Evolutionary conservation across 2,113 vertebrate genomes (phyloP), one percentile per base, ranked within the genome.

Genomic region (Corythoichthys intestinalis): DNA sequence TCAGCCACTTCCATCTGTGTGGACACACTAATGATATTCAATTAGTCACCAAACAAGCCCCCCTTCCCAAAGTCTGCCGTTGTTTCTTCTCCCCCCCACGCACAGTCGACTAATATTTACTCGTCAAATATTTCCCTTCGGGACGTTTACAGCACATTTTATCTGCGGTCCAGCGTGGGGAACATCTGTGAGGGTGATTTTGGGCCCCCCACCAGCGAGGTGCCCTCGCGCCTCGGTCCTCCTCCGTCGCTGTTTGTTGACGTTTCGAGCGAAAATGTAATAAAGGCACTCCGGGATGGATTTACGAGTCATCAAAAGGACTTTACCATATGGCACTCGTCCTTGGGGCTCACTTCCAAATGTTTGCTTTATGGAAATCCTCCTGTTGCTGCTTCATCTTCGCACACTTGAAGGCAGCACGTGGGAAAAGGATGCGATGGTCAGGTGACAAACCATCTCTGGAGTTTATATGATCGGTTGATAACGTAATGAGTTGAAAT

Each of bases 11-110:
- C 86, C 90, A 91, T 91, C 89, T 91, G 86, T 91, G 76, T 91
- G 90, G 92, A 93, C 90, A 89, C 87, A 89, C 92, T 95, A 95
- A 96, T 96, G 94, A 96, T 94, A 92, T 92, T 92, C 93, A 95
- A 95, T 96, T 95, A 96, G 94, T 93, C 92, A 93, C 93, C 92
- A 93, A 92, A 93, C 93, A 90, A 79, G 83, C 10, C 56, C 56
- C 13, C 82, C 6, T 44, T 44, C 7, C 89, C 78, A 91, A 93
- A 89, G 86, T 91, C 91, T 85, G 90, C 90, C 75, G 69, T 87
- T 90, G 91, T 92, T 61, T 6, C 38, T 52, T 6, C 38, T 13
- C 37, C 5, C 34, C 34, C 34, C 10, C 34, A 6, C 87, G 85
- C 87, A 89, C 91, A 81, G 41, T 44, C 41, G 88, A 92, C 89